Percentiles rank a stretch among this genome's conserved stretches.
Evolutionary conservation across 2,797 vertebrate genomes (phyloP).

Genomic region (Cryptoprocta ferox): DNA sequence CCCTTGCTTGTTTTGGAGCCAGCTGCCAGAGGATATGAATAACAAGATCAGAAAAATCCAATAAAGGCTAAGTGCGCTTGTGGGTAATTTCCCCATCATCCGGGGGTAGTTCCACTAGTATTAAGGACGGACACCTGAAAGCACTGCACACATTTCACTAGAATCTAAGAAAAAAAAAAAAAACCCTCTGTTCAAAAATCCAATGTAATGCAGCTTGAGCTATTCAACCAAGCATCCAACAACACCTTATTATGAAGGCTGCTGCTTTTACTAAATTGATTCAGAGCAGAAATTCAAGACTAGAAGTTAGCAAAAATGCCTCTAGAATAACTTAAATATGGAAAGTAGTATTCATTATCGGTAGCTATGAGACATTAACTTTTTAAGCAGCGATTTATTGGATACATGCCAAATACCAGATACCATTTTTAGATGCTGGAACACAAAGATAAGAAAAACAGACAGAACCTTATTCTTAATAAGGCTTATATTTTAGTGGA

Average conservation of each 20-base stretch:
- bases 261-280: conserved; percentile 39
- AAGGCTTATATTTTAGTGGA: neutral
- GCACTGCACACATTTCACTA: neutral
- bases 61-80: conserved; percentile 73
- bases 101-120: conserved; percentile 56
- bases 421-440: neutral
- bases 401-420: neutral
- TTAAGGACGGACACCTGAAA: conserved; percentile 67
- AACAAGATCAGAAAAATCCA: conserved; percentile 77
- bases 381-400: neutral
- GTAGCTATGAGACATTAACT: neutral
- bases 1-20: conserved; percentile 72
- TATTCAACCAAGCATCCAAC: conserved; percentile 36
- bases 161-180: conserved; percentile 27
- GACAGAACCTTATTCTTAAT: neutral
- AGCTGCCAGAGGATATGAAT: conserved; percentile 72
- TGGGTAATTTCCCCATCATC: conserved; percentile 70
- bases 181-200: conserved; percentile 34
- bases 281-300: conserved; percentile 53
- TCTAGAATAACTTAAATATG: conserved; percentile 36
- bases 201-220: conserved; percentile 11
- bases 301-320: neutral
- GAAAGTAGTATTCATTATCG: neutral
- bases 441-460: neutral
- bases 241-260: conserved; percentile 41